These are phyloP conservation scores for Conomelus anceps DNA, from an alignment of 2,888 invertebrate genomes.

Conservation along the genomic window DNA sequence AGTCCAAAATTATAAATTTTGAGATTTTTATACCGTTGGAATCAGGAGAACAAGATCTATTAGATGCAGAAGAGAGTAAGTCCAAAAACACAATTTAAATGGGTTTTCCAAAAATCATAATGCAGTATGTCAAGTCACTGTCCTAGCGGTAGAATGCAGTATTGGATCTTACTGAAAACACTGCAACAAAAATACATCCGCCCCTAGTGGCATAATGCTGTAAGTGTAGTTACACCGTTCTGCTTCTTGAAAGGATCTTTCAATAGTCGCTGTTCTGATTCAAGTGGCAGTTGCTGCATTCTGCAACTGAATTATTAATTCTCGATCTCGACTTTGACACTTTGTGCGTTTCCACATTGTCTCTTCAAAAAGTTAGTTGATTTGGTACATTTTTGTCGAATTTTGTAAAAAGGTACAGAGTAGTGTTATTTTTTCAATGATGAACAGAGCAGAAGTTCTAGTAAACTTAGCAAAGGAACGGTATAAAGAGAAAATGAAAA, in stretches of 20 bases:
- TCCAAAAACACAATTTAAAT: background rate
- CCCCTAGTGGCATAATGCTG: background rate
- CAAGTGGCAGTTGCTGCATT: background rate
- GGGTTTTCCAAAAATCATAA: background rate
- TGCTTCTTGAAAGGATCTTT: background rate
- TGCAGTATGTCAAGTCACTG: background rate
- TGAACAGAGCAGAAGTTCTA: background rate
- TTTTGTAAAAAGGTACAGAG: too few species aligned
- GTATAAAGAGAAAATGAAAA: background rate
- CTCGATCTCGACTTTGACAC: background rate
- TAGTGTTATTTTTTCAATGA: too few species aligned
- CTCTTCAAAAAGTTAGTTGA: background rate
- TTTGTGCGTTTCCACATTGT: background rate
- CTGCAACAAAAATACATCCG: background rate
- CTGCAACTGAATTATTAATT: background rate
- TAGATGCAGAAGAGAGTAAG: background rate
- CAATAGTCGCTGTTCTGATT: background rate
- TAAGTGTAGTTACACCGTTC: background rate
- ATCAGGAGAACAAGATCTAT: background rate
- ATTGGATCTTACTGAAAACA: background rate
- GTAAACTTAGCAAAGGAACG: background rate
- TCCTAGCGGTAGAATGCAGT: background rate
- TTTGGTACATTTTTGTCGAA: background rate
- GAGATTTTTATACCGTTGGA: background rate
- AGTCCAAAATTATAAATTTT: background rate